Base-by-base conservation (phyloP, 2,888 invertebrate species). In the Aphodius sticticus region DNA sequence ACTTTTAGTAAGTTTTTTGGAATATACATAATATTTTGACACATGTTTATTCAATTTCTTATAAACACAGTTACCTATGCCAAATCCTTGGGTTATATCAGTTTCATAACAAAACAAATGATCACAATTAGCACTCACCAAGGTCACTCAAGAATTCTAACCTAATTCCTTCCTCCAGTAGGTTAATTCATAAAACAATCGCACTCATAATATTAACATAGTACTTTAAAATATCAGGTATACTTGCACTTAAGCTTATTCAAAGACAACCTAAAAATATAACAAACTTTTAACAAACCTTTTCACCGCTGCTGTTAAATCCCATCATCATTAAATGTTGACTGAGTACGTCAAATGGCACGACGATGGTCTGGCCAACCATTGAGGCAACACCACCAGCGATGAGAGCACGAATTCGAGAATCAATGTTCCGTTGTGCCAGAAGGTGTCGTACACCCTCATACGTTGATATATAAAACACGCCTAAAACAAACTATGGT, bases 271-370 rank as follows among this genome's bases (percentile, higher is more conserved):
- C 26, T 70, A 70, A 70, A 70, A 70, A 70, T 70, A 26, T 3
- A 26, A 26, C 26, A 26, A 26, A 3, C 26, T 26, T 26, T 26
- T 26, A 89, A 89, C 89, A 92, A 83, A 87, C 87, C 82, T 86
- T 86, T 77, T 86, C 84, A 70, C 84, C 83, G 79, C 85, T 85
- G 12, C 80, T 83, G 7, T 84, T 84, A 36, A 86, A 91, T 0
- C 97, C 97, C 6, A 98, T 91, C 85, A 99, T 95, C 98, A 99
- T 99, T 78, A 98, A 92, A 87, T 99, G 99, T 86, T 99, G 99
- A 83, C 98, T 97, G 78, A 99, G 92, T 74, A 99, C 96, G 89
- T 99, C 99, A 87, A 99, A 96, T 5, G 99, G 99, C 78, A 99
- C 98, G 82, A 98, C 95, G 79, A 98, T 95, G 0, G 97, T 97